These are phyloP conservation scores for Parazoanthus darwini DNA, from an alignment of 92 coral and sea anemone species.

Conservation along the genomic window DNA sequence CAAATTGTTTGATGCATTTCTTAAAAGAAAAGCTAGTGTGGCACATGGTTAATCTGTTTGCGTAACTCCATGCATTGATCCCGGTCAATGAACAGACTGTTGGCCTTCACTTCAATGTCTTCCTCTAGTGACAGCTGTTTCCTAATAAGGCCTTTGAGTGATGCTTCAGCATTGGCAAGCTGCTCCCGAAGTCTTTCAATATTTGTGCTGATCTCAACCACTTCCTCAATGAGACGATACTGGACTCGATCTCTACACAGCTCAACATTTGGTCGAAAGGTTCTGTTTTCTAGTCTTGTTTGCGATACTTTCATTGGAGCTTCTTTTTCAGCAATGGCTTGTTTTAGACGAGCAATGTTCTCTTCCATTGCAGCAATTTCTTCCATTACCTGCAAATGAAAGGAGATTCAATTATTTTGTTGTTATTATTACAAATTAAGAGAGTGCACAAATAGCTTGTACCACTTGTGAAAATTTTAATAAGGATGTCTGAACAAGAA, in stretches of 20 bases:
- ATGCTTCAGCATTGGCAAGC: constrained; percentile 78
- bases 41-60: constrained; percentile 89
- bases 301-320: constrained; percentile 99
- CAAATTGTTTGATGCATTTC: background rate
- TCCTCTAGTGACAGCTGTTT: constrained; percentile 92
- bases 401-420: background rate
- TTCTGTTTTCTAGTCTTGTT: constrained; percentile 92
- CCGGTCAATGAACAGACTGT: constrained; percentile 82
- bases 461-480: no score
- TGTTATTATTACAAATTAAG: background rate
- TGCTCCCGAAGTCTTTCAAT: constrained; percentile 80
- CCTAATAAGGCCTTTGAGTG: constrained; percentile 88
- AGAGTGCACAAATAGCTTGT: no score
- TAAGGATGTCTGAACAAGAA: no score
- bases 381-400: constrained; percentile 70
- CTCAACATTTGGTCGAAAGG: constrained; percentile 95
- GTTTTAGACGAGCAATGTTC: constrained; percentile 82
- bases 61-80: constrained; percentile 96
- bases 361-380: constrained; percentile 93
- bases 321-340: constrained; percentile 86
- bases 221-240: constrained; percentile 89
- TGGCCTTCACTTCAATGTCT: constrained; percentile 90
- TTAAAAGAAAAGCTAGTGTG: constrained; percentile 57
- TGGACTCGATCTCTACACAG: constrained; percentile 96
- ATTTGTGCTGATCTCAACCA: constrained; percentile 82